phyloP scores from a whole-genome alignment of 1,140 invertebrate species.

The Popillia japonica region DNA sequence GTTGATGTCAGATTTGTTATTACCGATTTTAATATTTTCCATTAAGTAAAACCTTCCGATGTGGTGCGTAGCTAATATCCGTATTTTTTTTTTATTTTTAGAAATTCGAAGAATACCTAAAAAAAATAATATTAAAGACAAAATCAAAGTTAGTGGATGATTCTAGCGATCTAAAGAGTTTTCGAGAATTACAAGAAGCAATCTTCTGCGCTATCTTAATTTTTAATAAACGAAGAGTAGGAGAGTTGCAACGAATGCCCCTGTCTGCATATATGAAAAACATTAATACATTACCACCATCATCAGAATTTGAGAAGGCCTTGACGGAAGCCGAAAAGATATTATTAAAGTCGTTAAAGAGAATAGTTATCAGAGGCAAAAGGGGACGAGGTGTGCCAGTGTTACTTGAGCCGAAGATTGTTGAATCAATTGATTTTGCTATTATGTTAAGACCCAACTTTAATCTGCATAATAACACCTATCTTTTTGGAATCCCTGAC shows the following conservation, averaged over 20 bases:
- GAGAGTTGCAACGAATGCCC: constrained; percentile 47
- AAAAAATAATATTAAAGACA: background rate
- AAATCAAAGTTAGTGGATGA: background rate
- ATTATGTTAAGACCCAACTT: background rate
- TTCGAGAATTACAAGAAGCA: background rate
- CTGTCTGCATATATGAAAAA: constrained; percentile 20
- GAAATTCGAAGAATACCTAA: background rate
- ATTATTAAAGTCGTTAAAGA: constrained; percentile 43
- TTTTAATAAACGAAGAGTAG: constrained; percentile 43
- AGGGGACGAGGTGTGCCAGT: constrained; percentile 42
- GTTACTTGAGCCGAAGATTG: background rate
- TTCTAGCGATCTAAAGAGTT: background rate
- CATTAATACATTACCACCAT: constrained; percentile 30
- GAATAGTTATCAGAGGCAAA: constrained; percentile 40
- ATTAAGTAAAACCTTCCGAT: background rate
- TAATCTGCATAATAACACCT: background rate
- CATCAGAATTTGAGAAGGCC: constrained; percentile 45
- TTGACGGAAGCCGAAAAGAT: constrained; percentile 43
- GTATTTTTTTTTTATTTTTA: background rate
- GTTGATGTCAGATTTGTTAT: constrained; percentile 34
- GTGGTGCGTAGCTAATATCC: background rate
- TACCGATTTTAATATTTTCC: background rate
- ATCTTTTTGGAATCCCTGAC: background rate
- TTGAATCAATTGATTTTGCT: background rate
- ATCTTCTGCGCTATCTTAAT: constrained; percentile 22